These are phyloP conservation scores for Eptatretus atami DNA, from an alignment of 2,797 vertebrate genomes.

Conservation along the genomic window DNA sequence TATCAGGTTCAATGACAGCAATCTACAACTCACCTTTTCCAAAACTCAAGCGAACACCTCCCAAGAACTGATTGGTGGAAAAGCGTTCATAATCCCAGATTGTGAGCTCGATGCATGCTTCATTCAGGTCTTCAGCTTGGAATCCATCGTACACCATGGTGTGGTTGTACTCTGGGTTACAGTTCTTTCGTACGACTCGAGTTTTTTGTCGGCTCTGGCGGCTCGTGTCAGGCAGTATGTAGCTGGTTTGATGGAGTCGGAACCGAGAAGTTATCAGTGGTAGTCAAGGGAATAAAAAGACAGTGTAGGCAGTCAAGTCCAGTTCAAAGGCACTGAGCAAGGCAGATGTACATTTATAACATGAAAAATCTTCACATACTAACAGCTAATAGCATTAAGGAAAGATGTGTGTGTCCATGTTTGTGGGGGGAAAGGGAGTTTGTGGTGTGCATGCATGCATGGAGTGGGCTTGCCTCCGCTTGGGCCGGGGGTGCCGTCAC, in stretches of 20 bases:
- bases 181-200: conserved; percentile 26
- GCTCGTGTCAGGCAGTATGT: conserved; percentile 53
- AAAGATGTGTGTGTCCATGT: too few species aligned
- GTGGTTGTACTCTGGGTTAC: conserved; percentile 64
- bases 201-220: conserved; percentile 52
- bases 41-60: conserved; percentile 48
- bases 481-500: too few species aligned
- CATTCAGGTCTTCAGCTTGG: conserved; percentile 30
- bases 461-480: too few species aligned
- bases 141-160: conserved; percentile 97
- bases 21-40: conserved; percentile 29
- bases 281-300: too few species aligned
- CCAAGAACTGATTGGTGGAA: conserved; percentile 20
- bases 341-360: too few species aligned
- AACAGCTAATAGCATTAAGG: too few species aligned
- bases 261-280: not conserved
- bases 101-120: conserved; percentile 60
- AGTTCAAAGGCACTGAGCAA: too few species aligned
- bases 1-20: not conserved
- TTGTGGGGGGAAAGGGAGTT: too few species aligned
- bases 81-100: conserved; percentile 33
- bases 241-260: conserved; percentile 16
- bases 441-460: too few species aligned
- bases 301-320: too few species aligned
- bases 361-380: too few species aligned